Evolutionary conservation across 2,113 vertebrate genomes (phyloP), one percentile per base, ranked within the genome.

Genomic region (Oreochromis spilurus): DNA sequence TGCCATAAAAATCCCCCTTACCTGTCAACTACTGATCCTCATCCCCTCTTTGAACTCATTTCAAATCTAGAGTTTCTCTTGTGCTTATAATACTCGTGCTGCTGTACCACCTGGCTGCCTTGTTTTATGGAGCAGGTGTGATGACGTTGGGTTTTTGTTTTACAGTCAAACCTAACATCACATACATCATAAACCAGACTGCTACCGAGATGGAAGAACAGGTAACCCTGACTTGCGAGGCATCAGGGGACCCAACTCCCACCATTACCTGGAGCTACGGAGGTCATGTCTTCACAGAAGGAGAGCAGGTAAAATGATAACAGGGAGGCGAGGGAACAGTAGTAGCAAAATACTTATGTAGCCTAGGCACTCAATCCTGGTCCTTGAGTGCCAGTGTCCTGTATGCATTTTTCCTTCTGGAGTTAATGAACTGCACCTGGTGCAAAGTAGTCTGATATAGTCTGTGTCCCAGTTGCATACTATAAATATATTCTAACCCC

Each of bases 111-210:
- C 80, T 86, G 77, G 34, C 85, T 85, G 80, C 78, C 16, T 58
- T 36, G 29, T 45, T 9, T 31, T 55, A 55, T 48, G 5, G 45
- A 62, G 14, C 31, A 8, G 13, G 38, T 54, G 31, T 72, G 24
- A 85, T 60, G n/a, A 88, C 19, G 81, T 26, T 89, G 62, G 72
- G 12, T 84, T 86, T 70, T 70, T 70, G 65, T 70, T 40, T 84
- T 89, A 50, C 94, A 99, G 99, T 98, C 86, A 98, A 98, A 92
- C 99, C 99, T 82, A 98, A 97, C 93, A 99, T 99, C 96, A 99
- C 98, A 1, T 99, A 97, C 5, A 97, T 98, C 89, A 97, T 98
- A 84, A 99, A 99, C 94, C 97, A 97, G 95, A 98, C 97, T 2
- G 96, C 97, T 5, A 97, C 98, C 84, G 99, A 99, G 91, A 97